Evolutionary conservation across 1,140 invertebrate species (phyloP).

Genomic region (Ganaspis sp.): DNA sequence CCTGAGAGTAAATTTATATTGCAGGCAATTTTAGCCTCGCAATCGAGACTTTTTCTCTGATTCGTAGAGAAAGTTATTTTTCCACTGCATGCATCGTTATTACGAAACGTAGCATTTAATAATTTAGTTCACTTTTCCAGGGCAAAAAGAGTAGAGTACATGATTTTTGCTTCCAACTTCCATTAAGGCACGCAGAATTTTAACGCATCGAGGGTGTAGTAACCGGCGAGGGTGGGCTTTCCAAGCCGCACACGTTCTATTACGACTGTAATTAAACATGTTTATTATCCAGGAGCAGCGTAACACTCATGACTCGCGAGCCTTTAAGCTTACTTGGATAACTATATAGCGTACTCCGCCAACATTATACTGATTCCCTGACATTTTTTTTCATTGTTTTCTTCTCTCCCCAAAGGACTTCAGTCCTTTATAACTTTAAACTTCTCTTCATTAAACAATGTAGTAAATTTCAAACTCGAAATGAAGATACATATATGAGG

Average conservation of each 20-base stretch:
- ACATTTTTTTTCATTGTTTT: conserved; percentile 5
- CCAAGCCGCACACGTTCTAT: conserved; percentile 4
- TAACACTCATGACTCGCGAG: neutral
- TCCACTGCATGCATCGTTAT: neutral
- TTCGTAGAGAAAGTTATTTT: conserved; percentile 10
- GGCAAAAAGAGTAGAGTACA: neutral
- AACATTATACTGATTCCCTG: neutral
- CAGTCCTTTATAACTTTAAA: neutral
- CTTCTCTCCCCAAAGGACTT: neutral
- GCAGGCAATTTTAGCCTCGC: neutral
- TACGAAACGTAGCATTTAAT: neutral
- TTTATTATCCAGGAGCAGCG: conserved; percentile 3
- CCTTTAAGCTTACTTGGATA: conserved; percentile 13
- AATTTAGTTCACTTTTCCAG: conserved; percentile 9
- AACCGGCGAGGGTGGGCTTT: conserved; percentile 2
- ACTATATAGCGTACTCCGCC: neutral
- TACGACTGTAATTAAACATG: conserved; percentile 13
- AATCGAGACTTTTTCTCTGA: neutral
- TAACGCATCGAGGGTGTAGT: conserved; percentile 12
- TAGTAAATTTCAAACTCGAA: neutral
- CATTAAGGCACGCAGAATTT: conserved; percentile 9
- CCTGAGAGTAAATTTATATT: neutral
- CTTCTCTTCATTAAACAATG: neutral
- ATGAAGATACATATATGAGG: too few relatives aligned
- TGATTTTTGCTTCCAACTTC: neutral